Percentiles rank a stretch among this genome's conserved stretches.
Evolutionary conservation across 2,888 invertebrate genomes (phyloP).

Genomic region (Thelaira solivaga): DNA sequence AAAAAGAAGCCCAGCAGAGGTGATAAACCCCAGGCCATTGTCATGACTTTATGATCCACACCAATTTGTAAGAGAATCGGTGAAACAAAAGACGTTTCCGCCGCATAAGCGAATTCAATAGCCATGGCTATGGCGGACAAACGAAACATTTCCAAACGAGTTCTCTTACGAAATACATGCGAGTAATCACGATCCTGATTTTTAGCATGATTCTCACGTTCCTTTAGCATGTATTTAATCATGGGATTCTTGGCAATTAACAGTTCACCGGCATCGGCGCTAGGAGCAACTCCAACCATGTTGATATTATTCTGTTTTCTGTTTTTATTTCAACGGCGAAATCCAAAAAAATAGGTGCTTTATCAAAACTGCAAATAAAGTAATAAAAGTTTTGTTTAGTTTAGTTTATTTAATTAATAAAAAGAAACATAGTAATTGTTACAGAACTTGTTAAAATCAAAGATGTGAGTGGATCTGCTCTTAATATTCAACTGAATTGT

Average conservation of each 20-base stretch:
- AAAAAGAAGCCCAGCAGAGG: constrained; percentile 76
- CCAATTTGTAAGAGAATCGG: constrained; percentile 81
- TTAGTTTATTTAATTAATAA: too few relatives aligned
- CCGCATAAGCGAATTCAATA: constrained; percentile 83
- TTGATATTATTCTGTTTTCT: too few relatives aligned
- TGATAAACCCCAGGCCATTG: constrained; percentile 78
- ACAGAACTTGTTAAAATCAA: constrained; percentile 1
- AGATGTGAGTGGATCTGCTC: too few relatives aligned
- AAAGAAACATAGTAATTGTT: too few relatives aligned
- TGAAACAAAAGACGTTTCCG: constrained; percentile 83
- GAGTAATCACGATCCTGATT: constrained; percentile 75
- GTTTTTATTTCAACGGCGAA: too few relatives aligned
- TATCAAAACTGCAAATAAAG: too few relatives aligned
- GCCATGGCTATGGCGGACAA: constrained; percentile 77
- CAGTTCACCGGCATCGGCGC: constrained; percentile 67
- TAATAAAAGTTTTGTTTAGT: too few relatives aligned
- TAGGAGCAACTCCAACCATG: constrained; percentile 74
- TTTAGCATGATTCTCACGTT: constrained; percentile 74
- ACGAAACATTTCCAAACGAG: constrained; percentile 74
- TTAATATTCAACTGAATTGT: too few relatives aligned
- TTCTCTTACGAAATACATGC: constrained; percentile 76
- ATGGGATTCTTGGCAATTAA: constrained; percentile 73
- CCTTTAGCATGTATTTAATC: constrained; percentile 75
- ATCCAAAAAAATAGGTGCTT: neutral
- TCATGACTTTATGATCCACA: constrained; percentile 81